Base-by-base conservation (phyloP, 2,797 vertebrate genomes). In the Gymnoscopelus microlampas region DNA sequence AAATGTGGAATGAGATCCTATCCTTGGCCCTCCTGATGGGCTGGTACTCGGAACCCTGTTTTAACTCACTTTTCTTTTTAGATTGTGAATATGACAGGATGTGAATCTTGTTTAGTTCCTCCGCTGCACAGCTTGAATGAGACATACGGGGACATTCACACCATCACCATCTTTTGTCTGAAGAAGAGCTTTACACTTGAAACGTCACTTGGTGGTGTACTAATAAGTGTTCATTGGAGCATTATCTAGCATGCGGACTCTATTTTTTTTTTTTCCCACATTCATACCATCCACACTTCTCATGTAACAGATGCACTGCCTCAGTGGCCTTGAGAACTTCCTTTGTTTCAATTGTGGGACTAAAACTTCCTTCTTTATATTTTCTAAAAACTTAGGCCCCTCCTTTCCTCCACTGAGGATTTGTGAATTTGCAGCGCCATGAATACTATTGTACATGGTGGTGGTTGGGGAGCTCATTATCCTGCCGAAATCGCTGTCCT, bases 1-100 rank as follows among this genome's bases (percentile, higher is more conserved):
- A 89, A 86, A 79, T 83, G 72, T 63, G 54, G 77, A 81, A 84
- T 71, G 67, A 83, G 68, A 73, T 77, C 70, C 58, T n/a, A 71
- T 87, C 67, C 68, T 56, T 26, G 76, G 77, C 85, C 81, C 79
- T 82, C 76, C 51, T 78, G 15, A 64, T 66, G 63, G 67, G 54
- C 70, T 51, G 29, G 23, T 3, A 54, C 84, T 80, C 68, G 56
- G 12, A 57, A 15, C 15, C 12, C 11, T 26, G 63, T 65, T 82
- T 78, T 54, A 39, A 53, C 73, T 54, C 56, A 3, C 47, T 10
- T 53, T 68, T 44, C 24, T 7, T 62, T 49, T 78, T 67, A 74
- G 23, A 71, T 55, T 76, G 78, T 47, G 62, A 77, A 67, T 11
- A 66, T 62, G 65, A 77, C 70, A 68, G 24, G 53, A 76, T 74